Evolutionary conservation across 1,140 invertebrate genomes (phyloP).

Genomic region (Anoplolepis gracilipes): DNA sequence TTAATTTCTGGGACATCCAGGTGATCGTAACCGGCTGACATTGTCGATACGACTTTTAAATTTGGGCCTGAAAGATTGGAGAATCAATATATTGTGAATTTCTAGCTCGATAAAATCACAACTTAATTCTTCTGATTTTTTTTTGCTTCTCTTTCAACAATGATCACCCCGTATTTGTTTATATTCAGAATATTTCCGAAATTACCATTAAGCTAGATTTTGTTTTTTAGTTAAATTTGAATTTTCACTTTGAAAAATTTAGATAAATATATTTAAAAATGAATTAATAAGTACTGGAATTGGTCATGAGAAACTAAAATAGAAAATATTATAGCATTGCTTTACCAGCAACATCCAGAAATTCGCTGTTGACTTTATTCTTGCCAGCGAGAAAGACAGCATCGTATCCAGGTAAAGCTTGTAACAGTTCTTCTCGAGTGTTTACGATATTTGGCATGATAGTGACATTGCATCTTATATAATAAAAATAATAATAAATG

Average conservation of each 20-base stretch:
- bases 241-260: background rate
- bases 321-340: no score
- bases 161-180: no score
- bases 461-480: conserved; percentile 81
- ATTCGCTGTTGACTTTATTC: conserved; percentile 75
- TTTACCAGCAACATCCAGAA: conserved; percentile 80
- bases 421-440: conserved; percentile 72
- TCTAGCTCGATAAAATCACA: background rate
- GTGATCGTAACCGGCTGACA: conserved; percentile 93
- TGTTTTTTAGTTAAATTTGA: no score
- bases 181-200: no score
- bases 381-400: conserved; percentile 75
- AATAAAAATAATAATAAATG: conserved; percentile 21
- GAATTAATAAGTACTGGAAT: no score
- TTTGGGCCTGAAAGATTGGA: conserved; percentile 84
- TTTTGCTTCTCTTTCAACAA: no score
- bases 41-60: conserved; percentile 89
- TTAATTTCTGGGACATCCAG: conserved; percentile 89
- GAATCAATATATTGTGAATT: background rate
- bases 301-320: no score
- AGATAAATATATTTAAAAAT: no score
- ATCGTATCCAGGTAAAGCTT: conserved; percentile 78
- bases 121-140: no score
- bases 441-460: conserved; percentile 66
- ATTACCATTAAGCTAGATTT: no score